phyloP scores from a whole-genome alignment of 2,797 vertebrate species.

The Natrix natrix region DNA sequence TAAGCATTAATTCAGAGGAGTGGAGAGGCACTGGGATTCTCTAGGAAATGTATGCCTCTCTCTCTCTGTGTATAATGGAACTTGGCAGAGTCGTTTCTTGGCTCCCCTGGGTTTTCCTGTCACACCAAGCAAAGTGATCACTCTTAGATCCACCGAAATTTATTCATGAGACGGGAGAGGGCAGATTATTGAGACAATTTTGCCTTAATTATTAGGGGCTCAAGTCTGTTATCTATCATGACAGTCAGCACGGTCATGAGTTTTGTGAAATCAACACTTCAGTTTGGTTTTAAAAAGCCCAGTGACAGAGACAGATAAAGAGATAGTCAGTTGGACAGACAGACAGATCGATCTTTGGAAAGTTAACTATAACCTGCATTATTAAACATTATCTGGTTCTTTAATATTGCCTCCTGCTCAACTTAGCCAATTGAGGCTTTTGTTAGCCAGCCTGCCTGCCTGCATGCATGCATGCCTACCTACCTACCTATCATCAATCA shows the following conservation, averaged over 20 bases:
- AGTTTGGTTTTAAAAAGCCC: background rate
- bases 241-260: background rate
- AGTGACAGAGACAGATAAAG: background rate
- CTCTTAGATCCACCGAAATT: background rate
- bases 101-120: constrained; percentile 23
- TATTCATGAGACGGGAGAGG: constrained; percentile 12
- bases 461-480: too few relatives aligned
- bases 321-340: background rate
- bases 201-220: background rate
- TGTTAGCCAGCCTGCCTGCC: background rate
- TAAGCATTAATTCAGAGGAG: constrained; percentile 1
- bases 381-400: background rate
- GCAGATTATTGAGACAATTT: background rate
- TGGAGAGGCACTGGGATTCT: background rate
- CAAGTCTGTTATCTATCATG: background rate
- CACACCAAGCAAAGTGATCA: constrained; percentile 19
- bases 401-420: background rate
- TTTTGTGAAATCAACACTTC: constrained; percentile 26
- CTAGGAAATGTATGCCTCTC: constrained; percentile 2
- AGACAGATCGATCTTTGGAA: background rate
- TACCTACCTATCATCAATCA: too few relatives aligned
- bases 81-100: background rate
- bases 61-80: background rate
- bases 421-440: background rate
- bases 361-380: background rate